Conservation (phyloP, 1,140 invertebrate genomes). For the Archegozetes longisetosus region DNA sequence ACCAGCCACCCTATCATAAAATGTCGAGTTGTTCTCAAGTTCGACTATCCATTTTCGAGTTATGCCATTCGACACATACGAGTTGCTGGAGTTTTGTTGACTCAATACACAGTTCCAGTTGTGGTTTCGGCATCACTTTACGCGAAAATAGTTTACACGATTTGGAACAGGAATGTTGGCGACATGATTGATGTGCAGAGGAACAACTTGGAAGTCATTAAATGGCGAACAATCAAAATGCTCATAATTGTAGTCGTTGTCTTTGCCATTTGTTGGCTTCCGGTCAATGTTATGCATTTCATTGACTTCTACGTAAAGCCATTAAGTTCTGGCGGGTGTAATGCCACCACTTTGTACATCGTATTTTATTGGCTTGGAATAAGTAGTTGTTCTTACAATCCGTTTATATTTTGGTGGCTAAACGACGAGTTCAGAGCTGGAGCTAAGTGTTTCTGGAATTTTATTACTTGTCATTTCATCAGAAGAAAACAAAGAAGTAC, state of each 20-base stretch:
- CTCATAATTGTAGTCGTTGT: background rate
- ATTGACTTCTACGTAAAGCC: background rate
- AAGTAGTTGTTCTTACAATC: slow-evolving; percentile 81
- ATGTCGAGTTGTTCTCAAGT: slow-evolving; percentile 31
- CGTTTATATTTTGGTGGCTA: slow-evolving; percentile 50
- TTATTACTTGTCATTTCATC: background rate
- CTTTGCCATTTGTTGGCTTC: background rate
- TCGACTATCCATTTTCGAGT: background rate
- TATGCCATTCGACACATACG: slow-evolving; percentile 21
- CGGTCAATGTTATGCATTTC: background rate
- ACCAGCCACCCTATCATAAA: slow-evolving; percentile 19
- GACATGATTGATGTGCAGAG: background rate
- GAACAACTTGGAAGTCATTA: background rate
- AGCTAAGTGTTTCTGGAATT: background rate
- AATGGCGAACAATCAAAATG: background rate
- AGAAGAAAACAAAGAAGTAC: background rate
- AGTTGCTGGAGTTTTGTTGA: slow-evolving; percentile 30
- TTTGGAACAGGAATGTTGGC: slow-evolving; percentile 19
- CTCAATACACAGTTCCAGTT: slow-evolving; percentile 37
- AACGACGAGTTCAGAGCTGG: slow-evolving; percentile 63
- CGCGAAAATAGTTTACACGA: slow-evolving; percentile 25
- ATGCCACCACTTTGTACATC: slow-evolving; percentile 36
- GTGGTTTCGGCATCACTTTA: slow-evolving; percentile 32
- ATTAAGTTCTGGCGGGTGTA: background rate
- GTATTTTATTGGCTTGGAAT: slow-evolving; percentile 67